Percentiles rank a stretch among this genome's conserved stretches.
Evolutionary conservation across 64 coral and sea anemone genomes (phyloP).

Genomic region (Stichodactyla helianthus): DNA sequence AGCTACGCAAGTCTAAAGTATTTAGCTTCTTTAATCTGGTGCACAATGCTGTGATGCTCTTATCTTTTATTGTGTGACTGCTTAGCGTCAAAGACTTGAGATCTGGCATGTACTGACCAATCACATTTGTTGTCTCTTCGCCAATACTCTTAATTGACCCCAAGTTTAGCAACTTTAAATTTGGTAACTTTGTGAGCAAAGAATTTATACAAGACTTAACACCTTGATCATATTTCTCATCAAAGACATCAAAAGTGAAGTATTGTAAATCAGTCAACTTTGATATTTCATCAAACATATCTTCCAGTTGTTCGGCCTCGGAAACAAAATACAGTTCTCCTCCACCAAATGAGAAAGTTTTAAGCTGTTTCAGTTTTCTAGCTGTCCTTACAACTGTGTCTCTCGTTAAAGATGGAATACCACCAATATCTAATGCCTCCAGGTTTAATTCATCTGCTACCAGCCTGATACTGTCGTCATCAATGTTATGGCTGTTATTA

Average conservation of each 20-base stretch:
- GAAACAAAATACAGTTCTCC: slow-evolving; percentile 83
- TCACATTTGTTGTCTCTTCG: slow-evolving; percentile 62
- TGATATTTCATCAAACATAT: slow-evolving; percentile 81
- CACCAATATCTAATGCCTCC: slow-evolving; percentile 64
- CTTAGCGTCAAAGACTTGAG: slow-evolving; percentile 78
- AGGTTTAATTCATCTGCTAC: slow-evolving; percentile 63
- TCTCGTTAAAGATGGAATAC: slow-evolving; percentile 81
- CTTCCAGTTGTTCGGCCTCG: slow-evolving; percentile 54
- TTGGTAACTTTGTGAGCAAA: slow-evolving; percentile 66
- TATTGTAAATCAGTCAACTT: slow-evolving; percentile 59
- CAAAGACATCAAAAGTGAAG: slow-evolving; percentile 61
- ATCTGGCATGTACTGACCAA: slow-evolving; percentile 67
- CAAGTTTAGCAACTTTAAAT: slow-evolving; percentile 66
- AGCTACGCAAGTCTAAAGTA: slow-evolving; percentile 84
- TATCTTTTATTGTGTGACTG: slow-evolving; percentile 68
- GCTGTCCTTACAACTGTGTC: slow-evolving; percentile 66
- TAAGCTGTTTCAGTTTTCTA: slow-evolving; percentile 56
- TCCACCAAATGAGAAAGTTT: slow-evolving; percentile 87
- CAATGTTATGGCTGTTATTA: slow-evolving; percentile 81
- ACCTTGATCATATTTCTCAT: slow-evolving; percentile 60
- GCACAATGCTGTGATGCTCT: slow-evolving; percentile 54
- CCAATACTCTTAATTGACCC: slow-evolving; percentile 87
- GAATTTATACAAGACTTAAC: slow-evolving; percentile 72
- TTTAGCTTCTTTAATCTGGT: slow-evolving; percentile 68
- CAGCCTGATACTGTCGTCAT: slow-evolving; percentile 54